Conservation (phyloP, 2,888 invertebrate genomes). For the Synergus japonicus region DNA sequence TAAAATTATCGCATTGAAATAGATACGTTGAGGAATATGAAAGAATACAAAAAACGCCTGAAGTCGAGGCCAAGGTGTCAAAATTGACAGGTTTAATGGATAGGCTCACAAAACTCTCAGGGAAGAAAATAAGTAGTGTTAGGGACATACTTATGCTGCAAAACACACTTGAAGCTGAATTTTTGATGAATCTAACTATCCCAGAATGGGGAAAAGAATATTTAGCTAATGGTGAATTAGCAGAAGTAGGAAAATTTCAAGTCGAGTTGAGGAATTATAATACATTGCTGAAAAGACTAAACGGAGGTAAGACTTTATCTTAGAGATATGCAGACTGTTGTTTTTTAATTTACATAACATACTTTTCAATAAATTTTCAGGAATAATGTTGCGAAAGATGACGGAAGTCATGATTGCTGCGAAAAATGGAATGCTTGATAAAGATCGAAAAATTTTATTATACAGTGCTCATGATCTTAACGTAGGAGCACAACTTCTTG, state of each 20-base stretch:
- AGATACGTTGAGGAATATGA: constrained; percentile 17
- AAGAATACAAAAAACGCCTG: background rate
- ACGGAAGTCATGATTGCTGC: constrained; percentile 2
- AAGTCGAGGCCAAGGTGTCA: background rate
- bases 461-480: constrained; percentile 30
- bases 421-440: background rate
- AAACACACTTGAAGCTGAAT: constrained; percentile 65
- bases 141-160: constrained; percentile 20
- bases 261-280: constrained; percentile 80
- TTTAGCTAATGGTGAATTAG: constrained; percentile 78
- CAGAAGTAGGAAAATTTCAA: constrained; percentile 79
- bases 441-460: constrained; percentile 5
- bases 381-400: constrained; percentile 8
- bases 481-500: constrained; percentile 14
- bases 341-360: no score
- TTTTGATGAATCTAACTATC: constrained; percentile 79
- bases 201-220: constrained; percentile 81
- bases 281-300: constrained; percentile 78
- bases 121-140: constrained; percentile 5
- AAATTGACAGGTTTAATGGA: background rate
- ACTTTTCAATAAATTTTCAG: background rate
- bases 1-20: background rate
- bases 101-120: background rate
- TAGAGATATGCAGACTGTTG: no score
- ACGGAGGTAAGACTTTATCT: constrained; percentile 77